Percentiles rank a stretch among this genome's conserved stretches.
These are phyloP conservation scores for Thunnus albacares DNA, from an alignment of 2,797 vertebrate genomes.

Conservation along the genomic window DNA sequence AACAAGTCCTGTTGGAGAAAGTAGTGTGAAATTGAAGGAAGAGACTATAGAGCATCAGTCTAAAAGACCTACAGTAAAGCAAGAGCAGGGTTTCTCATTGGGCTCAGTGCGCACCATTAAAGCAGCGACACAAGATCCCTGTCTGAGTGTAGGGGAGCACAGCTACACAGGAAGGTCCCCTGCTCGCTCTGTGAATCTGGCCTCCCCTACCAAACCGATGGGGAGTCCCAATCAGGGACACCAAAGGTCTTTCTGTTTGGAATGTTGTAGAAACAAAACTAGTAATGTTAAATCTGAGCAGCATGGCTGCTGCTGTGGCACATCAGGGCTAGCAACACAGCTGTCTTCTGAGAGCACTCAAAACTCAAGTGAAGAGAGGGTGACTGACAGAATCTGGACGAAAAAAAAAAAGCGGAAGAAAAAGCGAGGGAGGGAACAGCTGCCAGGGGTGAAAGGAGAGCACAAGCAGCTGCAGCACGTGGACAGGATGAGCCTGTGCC, in stretches of 20 bases:
- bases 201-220: slow-evolving; percentile 73
- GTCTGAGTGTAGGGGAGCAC: slow-evolving; percentile 78
- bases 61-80: slow-evolving; percentile 53
- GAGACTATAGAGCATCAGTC: slow-evolving; percentile 52
- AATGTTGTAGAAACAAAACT: slow-evolving; percentile 56
- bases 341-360: slow-evolving; percentile 59
- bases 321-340: slow-evolving; percentile 15
- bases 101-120: slow-evolving; percentile 61
- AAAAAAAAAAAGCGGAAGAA: slow-evolving; percentile 95
- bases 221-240: slow-evolving; percentile 55
- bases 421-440: slow-evolving; percentile 88
- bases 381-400: slow-evolving; percentile 74
- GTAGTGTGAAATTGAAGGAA: slow-evolving; percentile 54
- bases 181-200: slow-evolving; percentile 78
- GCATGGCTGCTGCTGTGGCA: slow-evolving; percentile 51
- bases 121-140: slow-evolving; percentile 70
- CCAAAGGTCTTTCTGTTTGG: slow-evolving; percentile 58
- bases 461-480: slow-evolving; percentile 72
- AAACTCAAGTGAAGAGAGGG: slow-evolving; percentile 70
- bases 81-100: slow-evolving; percentile 53
- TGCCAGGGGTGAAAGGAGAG: slow-evolving; percentile 83
- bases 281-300: slow-evolving; percentile 41
- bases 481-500: slow-evolving; percentile 83
- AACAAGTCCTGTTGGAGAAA: slow-evolving; percentile 27
- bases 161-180: slow-evolving; percentile 80